phyloP scores from a whole-genome alignment of 2,113 vertebrate species.

The Osmerus mordax region DNA sequence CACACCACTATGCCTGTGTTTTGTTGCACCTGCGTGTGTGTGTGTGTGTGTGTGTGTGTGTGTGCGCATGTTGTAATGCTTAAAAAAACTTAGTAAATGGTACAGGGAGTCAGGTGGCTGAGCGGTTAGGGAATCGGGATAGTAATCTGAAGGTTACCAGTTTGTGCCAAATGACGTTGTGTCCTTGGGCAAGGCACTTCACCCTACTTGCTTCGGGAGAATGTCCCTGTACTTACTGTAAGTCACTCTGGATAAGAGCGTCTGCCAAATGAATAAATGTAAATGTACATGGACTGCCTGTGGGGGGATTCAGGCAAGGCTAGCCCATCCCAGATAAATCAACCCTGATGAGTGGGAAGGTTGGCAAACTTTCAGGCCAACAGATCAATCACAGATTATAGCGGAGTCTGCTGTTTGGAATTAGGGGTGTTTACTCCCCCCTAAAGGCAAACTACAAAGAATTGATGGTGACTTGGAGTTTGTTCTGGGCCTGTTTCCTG shows the following conservation, averaged over 20 bases:
- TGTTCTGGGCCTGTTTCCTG: constrained; percentile 28
- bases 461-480: constrained; percentile 10
- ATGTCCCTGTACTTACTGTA: too few relatives aligned
- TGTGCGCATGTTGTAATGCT: not conserved
- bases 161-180: too few relatives aligned
- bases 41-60: not conserved
- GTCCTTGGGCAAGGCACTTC: too few relatives aligned
- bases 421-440: not conserved
- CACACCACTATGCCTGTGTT: not conserved
- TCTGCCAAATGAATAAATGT: too few relatives aligned
- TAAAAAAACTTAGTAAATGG: too few relatives aligned
- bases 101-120: too few relatives aligned
- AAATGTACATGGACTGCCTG: too few relatives aligned
- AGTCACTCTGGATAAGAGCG: too few relatives aligned
- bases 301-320: constrained; percentile 16
- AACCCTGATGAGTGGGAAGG: constrained; percentile 12
- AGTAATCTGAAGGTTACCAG: too few relatives aligned
- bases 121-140: too few relatives aligned
- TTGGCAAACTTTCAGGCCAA: constrained; percentile 4
- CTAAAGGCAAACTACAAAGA: constrained; percentile 13
- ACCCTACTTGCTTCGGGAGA: too few relatives aligned
- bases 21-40: not conserved
- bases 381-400: constrained; percentile 11
- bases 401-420: not conserved
- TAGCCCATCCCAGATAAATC: constrained; percentile 25